Conservation (phyloP, 2,797 vertebrate genomes). For the Danio choprae region DNA sequence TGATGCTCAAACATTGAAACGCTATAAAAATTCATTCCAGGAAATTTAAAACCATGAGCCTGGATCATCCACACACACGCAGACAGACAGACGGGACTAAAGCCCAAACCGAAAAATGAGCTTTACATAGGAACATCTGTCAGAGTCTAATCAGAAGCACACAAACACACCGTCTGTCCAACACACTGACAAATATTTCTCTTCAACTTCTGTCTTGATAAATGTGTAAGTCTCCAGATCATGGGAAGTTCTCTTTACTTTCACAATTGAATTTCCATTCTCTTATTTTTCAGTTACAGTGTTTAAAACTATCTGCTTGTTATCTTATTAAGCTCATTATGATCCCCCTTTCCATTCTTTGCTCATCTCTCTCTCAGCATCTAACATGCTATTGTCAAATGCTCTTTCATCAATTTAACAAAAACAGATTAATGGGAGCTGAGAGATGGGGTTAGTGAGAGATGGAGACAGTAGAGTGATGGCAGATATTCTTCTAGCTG, state of each 20-base stretch:
- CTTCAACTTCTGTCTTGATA: not conserved
- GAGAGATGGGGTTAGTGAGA: not conserved
- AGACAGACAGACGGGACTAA: slow-evolving; percentile 51
- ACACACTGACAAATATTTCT: slow-evolving; percentile 13
- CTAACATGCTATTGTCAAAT: slow-evolving; percentile 26
- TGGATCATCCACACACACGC: slow-evolving; percentile 47
- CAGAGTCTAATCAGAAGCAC: slow-evolving; percentile 61
- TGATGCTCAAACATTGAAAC: slow-evolving; percentile 25
- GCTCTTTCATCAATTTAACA: slow-evolving; percentile 17
- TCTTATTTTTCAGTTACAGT: slow-evolving; percentile 11
- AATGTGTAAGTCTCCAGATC: not conserved
- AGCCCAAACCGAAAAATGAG: slow-evolving; percentile 59
- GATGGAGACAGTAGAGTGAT: not conserved
- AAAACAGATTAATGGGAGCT: slow-evolving; percentile 19
- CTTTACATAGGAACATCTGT: slow-evolving; percentile 71
- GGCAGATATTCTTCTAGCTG: not conserved
- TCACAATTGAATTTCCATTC: slow-evolving; percentile 8
- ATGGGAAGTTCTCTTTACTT: not conserved
- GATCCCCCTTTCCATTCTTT: slow-evolving; percentile 13
- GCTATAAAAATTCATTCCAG: slow-evolving; percentile 48
- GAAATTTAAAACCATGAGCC: slow-evolving; percentile 56
- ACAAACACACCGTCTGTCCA: not conserved
- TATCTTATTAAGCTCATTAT: slow-evolving; percentile 25
- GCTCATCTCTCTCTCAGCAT: not conserved
- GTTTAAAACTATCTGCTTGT: slow-evolving; percentile 2